Base-by-base conservation (phyloP, 64 coral and sea anemone species). In the Catalaphyllia jardinei region DNA sequence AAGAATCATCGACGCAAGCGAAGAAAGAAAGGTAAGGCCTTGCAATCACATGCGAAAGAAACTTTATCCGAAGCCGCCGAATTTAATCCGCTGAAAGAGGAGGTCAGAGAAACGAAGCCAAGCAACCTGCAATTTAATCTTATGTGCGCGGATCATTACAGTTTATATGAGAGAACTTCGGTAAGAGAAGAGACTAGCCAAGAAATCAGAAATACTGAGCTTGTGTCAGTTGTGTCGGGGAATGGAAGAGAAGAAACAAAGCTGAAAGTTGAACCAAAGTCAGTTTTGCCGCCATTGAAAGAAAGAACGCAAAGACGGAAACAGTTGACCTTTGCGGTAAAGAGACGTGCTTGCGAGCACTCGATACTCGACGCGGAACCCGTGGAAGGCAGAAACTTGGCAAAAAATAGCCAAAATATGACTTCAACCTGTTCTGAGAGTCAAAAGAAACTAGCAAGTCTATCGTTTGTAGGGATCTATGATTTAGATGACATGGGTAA, bases 381-480 rank as follows among this genome's bases (percentile, higher is more conserved):
- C 0, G 31, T 4, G 20, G 18, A 85, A 13, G 31, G 5, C 16
- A 65, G 24, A n/a, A 51, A 49, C 15, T 19, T 22, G 39, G 8
- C 0, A 39, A 20, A 50, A 42, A 77, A 46, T 46, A 46, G 42
- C 7, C 42, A 46, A 46, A 46, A 49, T n/a, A 42, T 52, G 1
- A 16, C 35, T 12, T 19, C 74, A 77, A 38, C 35, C 12, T 69
- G 17, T 22, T 50, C 81, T 15, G 81, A 85, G 38, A 28, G 38
- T 49, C 35, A 22, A 46, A 85, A 85, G 24, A 85, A 33, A 38
- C n/a, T 85, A 24, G 81, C 81, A 18, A 85, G 81, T 52, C 42
- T 85, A 65, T 85, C 64, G 10, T 85, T 85, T 27, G 81, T 42
- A 29, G 81, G 81, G 49, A 85, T 85, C 49, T 85, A 85, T 51